Base-by-base conservation (phyloP, 2,888 invertebrate genomes). In the Liposcelis brunnea region DNA sequence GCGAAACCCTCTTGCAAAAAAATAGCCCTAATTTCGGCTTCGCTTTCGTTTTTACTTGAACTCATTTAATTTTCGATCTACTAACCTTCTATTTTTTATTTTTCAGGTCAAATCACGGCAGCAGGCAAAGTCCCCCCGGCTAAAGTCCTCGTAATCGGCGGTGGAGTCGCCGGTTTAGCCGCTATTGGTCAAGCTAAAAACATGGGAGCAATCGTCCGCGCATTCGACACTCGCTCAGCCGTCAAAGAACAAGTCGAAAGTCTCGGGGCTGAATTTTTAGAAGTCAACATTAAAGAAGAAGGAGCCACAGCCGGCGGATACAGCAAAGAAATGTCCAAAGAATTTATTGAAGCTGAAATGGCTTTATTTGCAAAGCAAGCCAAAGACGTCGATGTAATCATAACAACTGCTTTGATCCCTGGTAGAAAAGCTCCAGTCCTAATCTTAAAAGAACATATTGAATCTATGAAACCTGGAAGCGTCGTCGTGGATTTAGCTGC, bases 101-200 rank as follows among this genome's bases (percentile, higher is more conserved):
- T n/a, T 52, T n/a, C 56, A 80, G 82, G 84, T 55, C 87, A 87
- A 66, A 89, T 89, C 61, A 89, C 87, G 10, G 87, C 87, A 0
- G 87, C 87, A 3, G 87, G 84, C 1, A 83, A 85, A 59, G 84
- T 89, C 16, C 87, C 87, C 0, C 89, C 89, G 6, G 85, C 86
- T 44, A 86, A 87, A 61, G 80, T 89, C 52, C 67, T 90, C 51
- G 79, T 90, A 32, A 78, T 90, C 53, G 90, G 90, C 50, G 89
- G 86, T 42, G 89, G 90, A 44, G 90, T 90, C 38, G 89, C 90
- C 35, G 90, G 89, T 38, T 65, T 90, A 52, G 80, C 86, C 21
- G 85, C 89, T 19, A 77, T 83, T 44, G 87, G 82, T 19, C 84
- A 86, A 56, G 87, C 89, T 55, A 78, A 72, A 69, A 72, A 80